Base-by-base conservation (phyloP, 2,797 vertebrate species). In the Periophthalmus magnuspinnatus region DNA sequence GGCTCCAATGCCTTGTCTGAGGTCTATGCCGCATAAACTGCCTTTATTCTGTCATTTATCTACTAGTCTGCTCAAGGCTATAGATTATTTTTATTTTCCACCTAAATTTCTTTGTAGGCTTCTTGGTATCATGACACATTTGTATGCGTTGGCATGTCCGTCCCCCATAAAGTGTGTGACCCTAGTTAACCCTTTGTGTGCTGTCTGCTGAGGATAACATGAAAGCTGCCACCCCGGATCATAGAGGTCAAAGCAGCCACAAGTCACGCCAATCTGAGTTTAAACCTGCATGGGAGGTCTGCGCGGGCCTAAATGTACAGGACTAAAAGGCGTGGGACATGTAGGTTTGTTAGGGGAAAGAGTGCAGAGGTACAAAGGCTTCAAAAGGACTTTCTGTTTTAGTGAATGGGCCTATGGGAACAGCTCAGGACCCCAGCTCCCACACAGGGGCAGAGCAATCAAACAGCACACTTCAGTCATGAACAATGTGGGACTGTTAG, bases 371-470 rank as follows among this genome's bases (percentile, higher is more conserved):
- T 68, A 63, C 34, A 61, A 75, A 72, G 56, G 64, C 58, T 70
- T 75, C 32, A 73, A 78, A 17, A 19, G 41, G 6, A 50, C 34
- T 52, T 45, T 45, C 57, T 58, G 32, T 45, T 69, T 52, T 71
- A 67, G 32, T 71, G 68, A 68, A 48, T 74, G 63, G 48, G 68
- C 65, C 78, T 58, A 55, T 84, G 86, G 81, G 83, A 87, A 81
- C 56, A 68, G 57, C 55, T 2, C 63, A 62, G 3, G 19, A 48
- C 8, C 14, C 8, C 0, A 33, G 58, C 72, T 84, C 73, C 80
- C 71, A 74, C 76, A 68, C 69, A 6, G 47, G 60, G 11, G 63
- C 72, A 59, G 36, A 70, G 56, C 76, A 80, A 83, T 82, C 71
- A 76, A 32, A 34, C 33, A 47, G 21, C 1, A 32, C 17, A 16